These are phyloP conservation scores for Nymphalis polychloros DNA, from an alignment of 2,888 invertebrate species.

Conservation along the genomic window DNA sequence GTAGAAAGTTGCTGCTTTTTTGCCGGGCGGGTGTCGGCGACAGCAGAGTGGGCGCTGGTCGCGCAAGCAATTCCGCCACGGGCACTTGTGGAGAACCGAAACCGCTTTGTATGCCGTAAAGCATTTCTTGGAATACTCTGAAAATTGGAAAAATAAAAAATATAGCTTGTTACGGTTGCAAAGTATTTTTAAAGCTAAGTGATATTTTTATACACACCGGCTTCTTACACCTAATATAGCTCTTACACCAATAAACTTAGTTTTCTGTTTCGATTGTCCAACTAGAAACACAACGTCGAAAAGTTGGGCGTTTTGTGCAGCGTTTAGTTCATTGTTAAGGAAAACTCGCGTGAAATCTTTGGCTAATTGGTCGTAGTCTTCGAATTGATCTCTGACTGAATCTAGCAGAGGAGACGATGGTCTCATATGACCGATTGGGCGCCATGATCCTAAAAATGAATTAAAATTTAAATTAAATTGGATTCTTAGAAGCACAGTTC, in stretches of 20 bases:
- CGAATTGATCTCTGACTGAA: constrained; percentile 95
- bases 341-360: constrained; percentile 96
- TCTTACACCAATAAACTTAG: constrained; percentile 93
- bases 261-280: constrained; percentile 95
- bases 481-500: neutral
- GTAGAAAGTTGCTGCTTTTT: constrained; percentile 95
- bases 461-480: constrained; percentile 1
- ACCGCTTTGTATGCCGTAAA: constrained; percentile 96
- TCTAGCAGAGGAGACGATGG: constrained; percentile 95
- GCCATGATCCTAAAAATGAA: constrained; percentile 88
- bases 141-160: neutral
- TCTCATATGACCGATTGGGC: constrained; percentile 96
- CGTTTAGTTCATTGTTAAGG: constrained; percentile 90
- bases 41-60: constrained; percentile 92
- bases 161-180: neutral
- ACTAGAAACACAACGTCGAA: constrained; percentile 96
- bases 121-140: constrained; percentile 96
- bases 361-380: constrained; percentile 95
- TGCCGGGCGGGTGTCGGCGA: constrained; percentile 93
- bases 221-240: constrained; percentile 95
- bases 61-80: constrained; percentile 91
- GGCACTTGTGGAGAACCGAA: constrained; percentile 97
- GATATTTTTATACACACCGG: constrained; percentile 78
- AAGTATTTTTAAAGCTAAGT: too few relatives aligned
- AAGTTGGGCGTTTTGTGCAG: constrained; percentile 88